Base-by-base conservation (phyloP, 2,888 invertebrate species). In the Sarcophaga variegata region DNA sequence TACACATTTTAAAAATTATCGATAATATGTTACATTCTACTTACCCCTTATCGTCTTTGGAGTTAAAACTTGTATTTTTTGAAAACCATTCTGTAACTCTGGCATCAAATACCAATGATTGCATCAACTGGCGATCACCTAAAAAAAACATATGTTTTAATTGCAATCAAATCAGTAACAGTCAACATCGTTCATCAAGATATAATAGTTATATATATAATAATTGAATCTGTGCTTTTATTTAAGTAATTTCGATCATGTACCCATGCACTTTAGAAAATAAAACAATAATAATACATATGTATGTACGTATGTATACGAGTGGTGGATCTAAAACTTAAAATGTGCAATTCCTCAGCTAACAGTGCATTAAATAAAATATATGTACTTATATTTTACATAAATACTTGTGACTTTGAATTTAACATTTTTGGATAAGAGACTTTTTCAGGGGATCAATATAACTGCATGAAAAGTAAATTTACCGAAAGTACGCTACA, bases 21-120 rank as follows among this genome's bases (percentile, higher is more conserved):
- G 17, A 17, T 69, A 47, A 17, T 54, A 14, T 69, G 47, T 12
- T 4, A 17, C 47, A 85, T 67, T 72, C 45, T n/a, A 86, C 95
- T 95, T 94, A 96, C 96, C 95, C 95, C 92, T 95, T 95, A 89
- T 97, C 97, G 89, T 97, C 96, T 87, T 96, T 96, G 25, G 95
- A 95, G 63, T 95, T 96, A 72, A 95, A 95, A 75, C 96, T 96
- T 89, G 96, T 96, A 91, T 96, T 97, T 89, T 96, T 95, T 89
- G 96, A 96, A 92, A 97, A 98, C 96, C 97, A 97, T 89, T 96
- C 95, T 2, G 98, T 98, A 88, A 97, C 96, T 91, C 97, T 96
- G 11, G 98, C 98, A 93, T 98, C 98, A 91, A 96, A 97, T 2
- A 98, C 96, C 74, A 98, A 94, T 76, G 97, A 96, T 91, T 96